Evolutionary conservation across 2,113 vertebrate species (phyloP).

Genomic region (Porphyrio hochstetteri): DNA sequence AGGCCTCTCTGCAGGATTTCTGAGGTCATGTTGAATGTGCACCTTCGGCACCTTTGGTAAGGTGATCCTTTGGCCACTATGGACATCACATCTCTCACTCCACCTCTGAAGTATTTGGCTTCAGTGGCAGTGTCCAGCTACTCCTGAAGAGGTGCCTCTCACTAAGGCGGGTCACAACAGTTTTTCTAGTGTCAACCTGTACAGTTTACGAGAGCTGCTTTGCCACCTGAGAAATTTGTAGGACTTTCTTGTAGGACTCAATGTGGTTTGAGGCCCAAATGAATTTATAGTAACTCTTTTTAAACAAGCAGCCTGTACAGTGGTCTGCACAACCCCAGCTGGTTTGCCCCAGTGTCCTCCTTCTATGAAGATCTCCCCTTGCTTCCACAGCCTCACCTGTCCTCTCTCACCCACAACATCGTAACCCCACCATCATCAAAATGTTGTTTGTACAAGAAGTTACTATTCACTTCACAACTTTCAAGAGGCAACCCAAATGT

Average conservation of each 20-base stretch:
- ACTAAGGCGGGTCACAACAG: background rate
- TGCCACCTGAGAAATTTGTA: background rate
- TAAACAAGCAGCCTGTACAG: background rate
- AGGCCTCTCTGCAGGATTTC: background rate
- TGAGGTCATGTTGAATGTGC: fast-evolving
- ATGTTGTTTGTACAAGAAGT: fast-evolving
- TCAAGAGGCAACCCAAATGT: background rate
- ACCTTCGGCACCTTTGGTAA: background rate
- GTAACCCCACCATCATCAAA: background rate
- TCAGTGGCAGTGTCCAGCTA: too few species aligned
- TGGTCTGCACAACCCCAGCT: background rate
- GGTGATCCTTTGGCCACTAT: background rate
- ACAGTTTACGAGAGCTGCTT: background rate
- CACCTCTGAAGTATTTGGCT: background rate
- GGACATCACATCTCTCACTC: background rate
- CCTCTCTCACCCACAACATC: background rate
- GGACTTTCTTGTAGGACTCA: background rate
- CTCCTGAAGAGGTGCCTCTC: background rate
- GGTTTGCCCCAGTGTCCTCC: background rate
- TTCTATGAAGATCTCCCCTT: background rate
- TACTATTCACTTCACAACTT: background rate
- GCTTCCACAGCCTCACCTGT: background rate
- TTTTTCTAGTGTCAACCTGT: background rate
- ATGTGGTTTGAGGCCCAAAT: background rate
- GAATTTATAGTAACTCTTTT: background rate